Evolutionary conservation across 2,888 invertebrate genomes (phyloP).

Genomic region (Tiliacea aurago): DNA sequence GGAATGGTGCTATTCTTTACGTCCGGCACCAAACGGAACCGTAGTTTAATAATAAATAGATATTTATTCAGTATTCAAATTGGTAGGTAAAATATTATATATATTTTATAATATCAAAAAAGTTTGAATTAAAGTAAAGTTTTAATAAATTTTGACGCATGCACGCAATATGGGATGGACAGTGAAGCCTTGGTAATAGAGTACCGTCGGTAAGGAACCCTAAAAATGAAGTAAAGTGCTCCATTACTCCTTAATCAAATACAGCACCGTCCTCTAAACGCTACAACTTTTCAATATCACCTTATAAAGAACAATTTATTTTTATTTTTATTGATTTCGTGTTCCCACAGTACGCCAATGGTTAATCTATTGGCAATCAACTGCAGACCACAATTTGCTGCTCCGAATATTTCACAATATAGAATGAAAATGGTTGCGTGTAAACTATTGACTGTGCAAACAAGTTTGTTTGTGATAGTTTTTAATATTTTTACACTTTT

Average conservation of each 20-base stretch:
- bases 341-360: slow-evolving; percentile 23
- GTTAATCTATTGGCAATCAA: slow-evolving; percentile 52
- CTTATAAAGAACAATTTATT: slow-evolving; percentile 7
- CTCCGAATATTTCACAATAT: slow-evolving; percentile 24
- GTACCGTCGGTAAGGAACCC: neutral
- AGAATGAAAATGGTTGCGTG: slow-evolving; percentile 35
- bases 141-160: too few species aligned
- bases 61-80: too few species aligned
- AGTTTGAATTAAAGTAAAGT: too few species aligned
- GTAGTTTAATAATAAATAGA: too few species aligned
- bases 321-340: slow-evolving; percentile 20
- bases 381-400: slow-evolving; percentile 39
- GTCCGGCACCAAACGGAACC: too few species aligned
- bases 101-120: too few species aligned
- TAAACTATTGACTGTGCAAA: slow-evolving; percentile 25
- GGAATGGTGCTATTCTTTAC: too few species aligned
- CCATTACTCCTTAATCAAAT: slow-evolving; percentile 10
- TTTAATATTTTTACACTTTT: slow-evolving; percentile 10
- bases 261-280: slow-evolving; percentile 9
- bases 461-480: slow-evolving; percentile 14
- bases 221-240: slow-evolving; percentile 10
- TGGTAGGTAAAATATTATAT: too few species aligned
- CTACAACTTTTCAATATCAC: slow-evolving; percentile 27
- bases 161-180: too few species aligned
- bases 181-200: too few species aligned